These are phyloP conservation scores for Synanthedon tipuliformis DNA, from an alignment of 2,888 invertebrate species.

Conservation along the genomic window DNA sequence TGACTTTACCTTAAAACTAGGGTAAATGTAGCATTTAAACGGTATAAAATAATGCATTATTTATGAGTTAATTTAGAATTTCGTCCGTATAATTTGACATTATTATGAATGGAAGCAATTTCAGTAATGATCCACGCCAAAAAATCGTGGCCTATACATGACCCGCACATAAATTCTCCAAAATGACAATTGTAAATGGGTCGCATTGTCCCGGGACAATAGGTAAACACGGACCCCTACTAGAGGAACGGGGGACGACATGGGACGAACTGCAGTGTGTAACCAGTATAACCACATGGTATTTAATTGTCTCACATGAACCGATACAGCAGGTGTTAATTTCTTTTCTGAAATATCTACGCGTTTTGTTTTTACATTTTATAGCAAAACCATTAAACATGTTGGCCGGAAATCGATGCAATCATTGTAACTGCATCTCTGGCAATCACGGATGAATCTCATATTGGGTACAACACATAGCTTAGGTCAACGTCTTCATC, in stretches of 20 bases:
- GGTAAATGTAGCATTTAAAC: too few relatives aligned
- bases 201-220: conserved; percentile 38
- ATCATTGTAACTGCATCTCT: conserved; percentile 11
- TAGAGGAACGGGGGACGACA: conserved; percentile 16
- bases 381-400: too few relatives aligned
- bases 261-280: conserved; percentile 15
- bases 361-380: too few relatives aligned
- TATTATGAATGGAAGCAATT: too few relatives aligned
- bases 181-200: conserved; percentile 29
- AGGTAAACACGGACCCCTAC: conserved; percentile 23
- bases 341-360: too few relatives aligned
- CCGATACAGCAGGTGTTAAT: conserved; percentile 3
- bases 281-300: conserved; percentile 6
- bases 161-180: conserved; percentile 31
- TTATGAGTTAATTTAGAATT: too few relatives aligned
- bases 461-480: conserved; percentile 2
- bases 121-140: conserved; percentile 6
- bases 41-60: too few relatives aligned
- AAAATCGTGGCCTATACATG: conserved; percentile 9
- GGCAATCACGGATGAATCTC: conserved; percentile 34
- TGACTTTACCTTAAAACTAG: too few relatives aligned
- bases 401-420: conserved; percentile 11
- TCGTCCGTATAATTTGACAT: too few relatives aligned
- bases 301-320: conserved; percentile 7
- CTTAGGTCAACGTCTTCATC: conserved; percentile 57